These are phyloP conservation scores for Podabrus alpinus DNA, from an alignment of 2,888 invertebrate species.

Conservation along the genomic window DNA sequence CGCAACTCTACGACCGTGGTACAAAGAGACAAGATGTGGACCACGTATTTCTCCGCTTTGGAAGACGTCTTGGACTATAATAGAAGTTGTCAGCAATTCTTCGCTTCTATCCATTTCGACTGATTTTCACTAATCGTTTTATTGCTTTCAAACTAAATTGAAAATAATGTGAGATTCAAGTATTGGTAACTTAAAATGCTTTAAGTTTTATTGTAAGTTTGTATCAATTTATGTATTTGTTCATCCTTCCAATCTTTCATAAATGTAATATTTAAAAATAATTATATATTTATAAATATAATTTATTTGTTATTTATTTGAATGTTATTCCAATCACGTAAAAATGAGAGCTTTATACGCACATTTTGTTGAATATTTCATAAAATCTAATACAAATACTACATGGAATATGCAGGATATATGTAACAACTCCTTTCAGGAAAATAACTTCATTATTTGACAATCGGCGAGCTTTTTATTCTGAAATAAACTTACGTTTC, in stretches of 20 bases:
- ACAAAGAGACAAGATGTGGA: slow-evolving; percentile 87
- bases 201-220: slow-evolving; percentile 14
- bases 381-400: background rate
- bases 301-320: slow-evolving; percentile 20
- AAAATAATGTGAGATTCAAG: slow-evolving; percentile 13
- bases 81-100: slow-evolving; percentile 9
- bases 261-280: slow-evolving; percentile 24
- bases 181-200: slow-evolving; percentile 18
- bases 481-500: background rate
- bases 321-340: background rate
- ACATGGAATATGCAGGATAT: background rate
- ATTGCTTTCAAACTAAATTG: slow-evolving; percentile 17
- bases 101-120: slow-evolving; percentile 16
- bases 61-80: slow-evolving; percentile 63
- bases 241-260: background rate
- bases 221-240: slow-evolving; percentile 11
- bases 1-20: slow-evolving; percentile 63
- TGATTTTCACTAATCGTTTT: slow-evolving; percentile 9
- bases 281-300: slow-evolving; percentile 30
- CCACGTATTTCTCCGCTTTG: slow-evolving; percentile 88
- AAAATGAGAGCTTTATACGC: background rate
- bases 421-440: background rate
- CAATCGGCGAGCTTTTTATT: background rate
- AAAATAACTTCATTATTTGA: background rate
- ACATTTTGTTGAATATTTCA: background rate